Evolutionary conservation across 92 coral and sea anemone genomes (phyloP).

Genomic region (Epizoanthus stellaris): DNA sequence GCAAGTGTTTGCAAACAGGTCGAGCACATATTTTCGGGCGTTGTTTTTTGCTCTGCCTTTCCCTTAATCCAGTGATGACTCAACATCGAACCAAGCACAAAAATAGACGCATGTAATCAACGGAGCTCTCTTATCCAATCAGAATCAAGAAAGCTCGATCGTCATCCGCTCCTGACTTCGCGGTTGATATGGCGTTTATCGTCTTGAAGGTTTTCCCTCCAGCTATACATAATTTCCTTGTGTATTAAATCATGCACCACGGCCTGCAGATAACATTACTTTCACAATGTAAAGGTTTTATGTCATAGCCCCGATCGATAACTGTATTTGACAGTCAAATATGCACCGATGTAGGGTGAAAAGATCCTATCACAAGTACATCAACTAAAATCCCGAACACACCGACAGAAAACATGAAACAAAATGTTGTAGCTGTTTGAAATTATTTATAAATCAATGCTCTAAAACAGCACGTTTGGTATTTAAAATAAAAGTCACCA

Average conservation of each 20-base stretch:
- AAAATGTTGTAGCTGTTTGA: too few relatives aligned
- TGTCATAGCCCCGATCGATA: too few relatives aligned
- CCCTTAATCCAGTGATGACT: constrained; percentile 22
- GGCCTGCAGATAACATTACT: too few relatives aligned
- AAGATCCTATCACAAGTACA: too few relatives aligned
- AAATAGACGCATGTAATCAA: constrained; percentile 34
- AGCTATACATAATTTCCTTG: neutral
- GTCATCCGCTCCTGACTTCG: neutral
- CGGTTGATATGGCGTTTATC: constrained; percentile 35
- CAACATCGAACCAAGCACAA: constrained; percentile 11
- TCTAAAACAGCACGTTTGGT: too few relatives aligned
- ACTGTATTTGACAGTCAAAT: too few relatives aligned
- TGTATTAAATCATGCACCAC: neutral
- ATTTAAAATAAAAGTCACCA: too few relatives aligned
- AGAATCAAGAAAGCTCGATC: neutral
- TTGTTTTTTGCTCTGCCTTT: constrained; percentile 23
- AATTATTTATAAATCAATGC: too few relatives aligned
- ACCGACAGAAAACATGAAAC: too few relatives aligned
- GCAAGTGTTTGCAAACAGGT: constrained; percentile 24
- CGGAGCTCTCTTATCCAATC: constrained; percentile 25
- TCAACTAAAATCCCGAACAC: too few relatives aligned
- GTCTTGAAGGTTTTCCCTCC: neutral
- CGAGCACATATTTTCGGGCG: constrained; percentile 26
- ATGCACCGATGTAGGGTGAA: too few relatives aligned
- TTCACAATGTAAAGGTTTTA: neutral